phyloP scores from a whole-genome alignment of 1,140 invertebrate genomes.

The Thrips palmi region DNA sequence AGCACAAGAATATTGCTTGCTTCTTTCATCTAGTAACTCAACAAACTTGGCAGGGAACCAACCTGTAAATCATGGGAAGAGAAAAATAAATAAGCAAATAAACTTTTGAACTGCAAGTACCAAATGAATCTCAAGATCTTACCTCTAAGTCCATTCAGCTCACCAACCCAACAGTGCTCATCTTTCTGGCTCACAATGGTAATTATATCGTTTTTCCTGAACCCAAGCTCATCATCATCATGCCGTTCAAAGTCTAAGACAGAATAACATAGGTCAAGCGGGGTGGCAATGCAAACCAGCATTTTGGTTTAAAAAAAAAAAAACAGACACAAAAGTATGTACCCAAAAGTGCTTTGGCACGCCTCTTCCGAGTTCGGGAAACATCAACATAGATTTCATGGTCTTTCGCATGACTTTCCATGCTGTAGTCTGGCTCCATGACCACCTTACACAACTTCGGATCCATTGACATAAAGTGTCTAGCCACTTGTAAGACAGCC shows the following conservation, averaged over 20 bases:
- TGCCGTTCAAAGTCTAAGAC: slow-evolving; percentile 84
- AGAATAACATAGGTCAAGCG: slow-evolving; percentile 10
- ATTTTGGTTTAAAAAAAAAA: slow-evolving; percentile 5
- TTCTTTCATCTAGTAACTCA: slow-evolving; percentile 88
- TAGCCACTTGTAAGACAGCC: slow-evolving; percentile 75
- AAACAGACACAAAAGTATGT: slow-evolving; percentile 17
- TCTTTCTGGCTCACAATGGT: slow-evolving; percentile 95
- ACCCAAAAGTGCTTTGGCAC: slow-evolving; percentile 85
- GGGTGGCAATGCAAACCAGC: background rate
- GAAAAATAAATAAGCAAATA: background rate
- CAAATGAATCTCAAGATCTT: slow-evolving; percentile 9
- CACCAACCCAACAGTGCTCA: slow-evolving; percentile 99
- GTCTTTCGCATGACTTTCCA: slow-evolving; percentile 88
- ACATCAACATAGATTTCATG: slow-evolving; percentile 88
- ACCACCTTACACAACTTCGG: slow-evolving; percentile 50
- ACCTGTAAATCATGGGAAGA: slow-evolving; percentile 27
- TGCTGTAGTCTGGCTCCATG: slow-evolving; percentile 84
- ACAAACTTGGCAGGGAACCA: slow-evolving; percentile 99
- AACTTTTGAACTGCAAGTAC: slow-evolving; percentile 7
- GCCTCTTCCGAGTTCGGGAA: slow-evolving; percentile 61
- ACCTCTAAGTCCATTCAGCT: slow-evolving; percentile 87
- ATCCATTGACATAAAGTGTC: slow-evolving; percentile 73
- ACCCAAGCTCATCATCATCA: slow-evolving; percentile 96
- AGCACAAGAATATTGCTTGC: slow-evolving; percentile 86
- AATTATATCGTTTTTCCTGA: slow-evolving; percentile 95